Evolutionary conservation across 1,140 invertebrate species (phyloP), one percentile per base, ranked within the genome.

Genomic region (Drosophila kurseongensis): DNA sequence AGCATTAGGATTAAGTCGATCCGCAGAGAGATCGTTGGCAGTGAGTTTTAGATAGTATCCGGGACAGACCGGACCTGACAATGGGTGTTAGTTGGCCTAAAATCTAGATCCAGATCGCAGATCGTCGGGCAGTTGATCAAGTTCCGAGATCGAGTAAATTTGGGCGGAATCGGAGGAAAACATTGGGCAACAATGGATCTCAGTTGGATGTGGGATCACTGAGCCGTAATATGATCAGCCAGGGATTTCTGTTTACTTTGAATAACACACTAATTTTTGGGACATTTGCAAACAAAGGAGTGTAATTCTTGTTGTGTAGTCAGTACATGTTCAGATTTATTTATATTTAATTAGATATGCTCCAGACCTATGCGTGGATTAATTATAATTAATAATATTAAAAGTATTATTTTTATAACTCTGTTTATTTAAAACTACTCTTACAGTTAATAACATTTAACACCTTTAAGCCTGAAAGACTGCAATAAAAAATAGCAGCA

Each of bases 1-100:
- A 71, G 67, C 67, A 71, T 69, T 45, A 71, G 67, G 67, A 69
- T 71, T 57, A 71, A 47, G 36, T 52, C 65, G 51, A 71, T 56
- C 50, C 13, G n/a, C 10, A 5, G 8, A 29, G 38, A 56, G 55
- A 57, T 57, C 38, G 55, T 13, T 56, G 41, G 14, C 32, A 56
- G 35, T 47, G 35, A 56, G 68, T 68, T 47, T 69, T 47, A 57
- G 67, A 71, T 69, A 69, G 10, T n/a, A 23, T 18, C 23, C 13
- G 14, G 18, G 0, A 10, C 13, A 14, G n/a, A 40, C 18, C 18
- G 27, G 38, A 18, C 60, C 41, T 36, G 29, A 69, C 67, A 71
- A 71, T 56, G 67, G 63, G 67, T 71, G 67, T 69, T 71, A 69
- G 63, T 69, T 56, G 67, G 63, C 55, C 54, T 18, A 4, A 32